phyloP scores from a whole-genome alignment of 2,113 vertebrate genomes.

The Thinocorus orbignyianus region DNA sequence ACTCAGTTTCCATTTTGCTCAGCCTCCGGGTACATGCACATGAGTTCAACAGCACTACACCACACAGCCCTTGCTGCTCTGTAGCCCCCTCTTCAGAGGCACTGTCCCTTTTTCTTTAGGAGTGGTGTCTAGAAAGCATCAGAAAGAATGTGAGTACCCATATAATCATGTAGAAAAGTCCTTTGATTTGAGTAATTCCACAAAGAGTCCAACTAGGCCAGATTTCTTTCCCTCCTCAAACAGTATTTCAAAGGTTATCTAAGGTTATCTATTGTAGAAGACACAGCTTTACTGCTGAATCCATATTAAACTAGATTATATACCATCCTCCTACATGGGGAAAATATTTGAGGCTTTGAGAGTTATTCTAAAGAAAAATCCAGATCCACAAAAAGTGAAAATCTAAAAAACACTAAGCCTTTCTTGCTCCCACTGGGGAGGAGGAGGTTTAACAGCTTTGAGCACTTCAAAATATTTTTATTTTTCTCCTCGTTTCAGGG shows the following conservation, averaged over 20 bases:
- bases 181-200: background rate
- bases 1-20: background rate
- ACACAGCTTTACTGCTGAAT: background rate
- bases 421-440: background rate
- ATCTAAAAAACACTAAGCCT: background rate
- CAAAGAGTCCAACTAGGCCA: background rate
- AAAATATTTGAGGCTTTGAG: background rate
- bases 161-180: background rate
- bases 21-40: fast-evolving
- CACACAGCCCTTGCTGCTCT: background rate
- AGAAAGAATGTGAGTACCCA: background rate
- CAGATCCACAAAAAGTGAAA: background rate
- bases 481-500: background rate
- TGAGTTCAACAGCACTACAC: fast-evolving
- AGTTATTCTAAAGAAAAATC: background rate
- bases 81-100: background rate
- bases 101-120: background rate
- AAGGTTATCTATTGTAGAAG: background rate
- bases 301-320: background rate
- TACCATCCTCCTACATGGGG: fast-evolving
- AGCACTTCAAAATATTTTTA: background rate
- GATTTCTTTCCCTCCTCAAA: background rate
- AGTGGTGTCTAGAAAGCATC: background rate
- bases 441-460: background rate
- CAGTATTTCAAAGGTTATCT: background rate